These are phyloP conservation scores for Nanorana parkeri DNA, from an alignment of 2,113 vertebrate species.

Conservation along the genomic window DNA sequence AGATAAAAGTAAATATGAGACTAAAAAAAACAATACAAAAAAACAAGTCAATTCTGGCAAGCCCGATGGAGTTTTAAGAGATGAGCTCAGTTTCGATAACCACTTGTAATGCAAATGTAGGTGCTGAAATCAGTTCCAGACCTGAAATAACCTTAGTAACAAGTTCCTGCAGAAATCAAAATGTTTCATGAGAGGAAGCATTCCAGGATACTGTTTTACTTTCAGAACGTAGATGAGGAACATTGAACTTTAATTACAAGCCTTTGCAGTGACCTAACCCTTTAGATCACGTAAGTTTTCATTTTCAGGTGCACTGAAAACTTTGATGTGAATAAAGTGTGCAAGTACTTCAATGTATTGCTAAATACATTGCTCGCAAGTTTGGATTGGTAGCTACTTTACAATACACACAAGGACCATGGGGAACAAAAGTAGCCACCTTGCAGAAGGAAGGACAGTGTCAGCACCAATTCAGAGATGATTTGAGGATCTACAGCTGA, in stretches of 20 bases:
- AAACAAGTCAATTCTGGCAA: conserved; percentile 45
- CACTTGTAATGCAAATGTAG: conserved; percentile 52
- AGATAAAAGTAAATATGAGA: conserved; percentile 12
- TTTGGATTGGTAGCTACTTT: too few relatives aligned
- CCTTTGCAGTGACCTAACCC: not conserved
- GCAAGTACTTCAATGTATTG: too few relatives aligned
- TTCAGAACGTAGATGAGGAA: conserved; percentile 20
- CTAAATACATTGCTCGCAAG: too few relatives aligned
- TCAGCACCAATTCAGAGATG: too few relatives aligned
- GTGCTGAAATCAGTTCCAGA: conserved; percentile 53
- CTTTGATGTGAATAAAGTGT: too few relatives aligned
- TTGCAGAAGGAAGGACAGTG: too few relatives aligned
- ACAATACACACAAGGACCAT: too few relatives aligned
- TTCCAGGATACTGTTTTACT: conserved; percentile 52
- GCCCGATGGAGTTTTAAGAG: conserved; percentile 39
- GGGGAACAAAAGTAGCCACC: too few relatives aligned
- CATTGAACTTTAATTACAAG: conserved; percentile 22
- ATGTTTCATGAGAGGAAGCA: conserved; percentile 46
- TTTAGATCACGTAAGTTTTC: not conserved
- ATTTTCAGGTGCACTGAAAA: too few relatives aligned
- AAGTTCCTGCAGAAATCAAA: conserved; percentile 55
- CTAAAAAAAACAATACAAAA: conserved; percentile 39
- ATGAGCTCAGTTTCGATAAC: conserved; percentile 55
- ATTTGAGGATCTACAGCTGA: too few relatives aligned
- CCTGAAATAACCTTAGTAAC: conserved; percentile 56